Percentiles rank a stretch among this genome's conserved stretches.
phyloP scores from a whole-genome alignment of 1,140 invertebrate genomes.

The Megalopta genalis region DNA sequence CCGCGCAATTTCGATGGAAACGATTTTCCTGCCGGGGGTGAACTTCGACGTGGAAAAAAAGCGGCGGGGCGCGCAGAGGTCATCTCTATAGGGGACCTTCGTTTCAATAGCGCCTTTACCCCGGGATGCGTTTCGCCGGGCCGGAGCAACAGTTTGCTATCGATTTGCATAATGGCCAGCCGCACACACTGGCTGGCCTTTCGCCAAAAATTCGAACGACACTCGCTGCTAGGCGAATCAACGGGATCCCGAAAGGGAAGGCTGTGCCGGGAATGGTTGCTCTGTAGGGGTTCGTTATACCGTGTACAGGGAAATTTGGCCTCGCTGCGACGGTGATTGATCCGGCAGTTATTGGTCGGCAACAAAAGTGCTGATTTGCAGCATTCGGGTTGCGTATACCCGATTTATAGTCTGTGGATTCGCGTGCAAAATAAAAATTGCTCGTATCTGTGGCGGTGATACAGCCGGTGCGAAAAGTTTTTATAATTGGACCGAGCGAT shows the following conservation, averaged over 20 bases:
- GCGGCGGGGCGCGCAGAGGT: neutral
- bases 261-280: too few relatives aligned
- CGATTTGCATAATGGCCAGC: slow-evolving; percentile 15
- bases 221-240: neutral
- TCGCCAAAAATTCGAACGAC: slow-evolving; percentile 29
- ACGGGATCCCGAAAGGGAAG: neutral
- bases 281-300: too few relatives aligned
- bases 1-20: neutral
- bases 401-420: too few relatives aligned
- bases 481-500: too few relatives aligned
- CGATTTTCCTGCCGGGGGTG: neutral
- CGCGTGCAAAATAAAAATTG: too few relatives aligned
- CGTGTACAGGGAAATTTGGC: neutral
- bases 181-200: neutral
- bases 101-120: neutral
- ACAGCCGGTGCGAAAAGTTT: too few relatives aligned
- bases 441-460: too few relatives aligned
- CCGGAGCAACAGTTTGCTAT: slow-evolving; percentile 37
- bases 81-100: neutral
- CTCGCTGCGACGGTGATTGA: neutral
- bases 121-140: neutral
- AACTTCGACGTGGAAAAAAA: neutral
- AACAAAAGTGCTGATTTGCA: too few relatives aligned
- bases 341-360: neutral
- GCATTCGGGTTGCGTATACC: too few relatives aligned